These are phyloP conservation scores for Marmota monax DNA, from an alignment of 2,113 vertebrate genomes.

Conservation along the genomic window DNA sequence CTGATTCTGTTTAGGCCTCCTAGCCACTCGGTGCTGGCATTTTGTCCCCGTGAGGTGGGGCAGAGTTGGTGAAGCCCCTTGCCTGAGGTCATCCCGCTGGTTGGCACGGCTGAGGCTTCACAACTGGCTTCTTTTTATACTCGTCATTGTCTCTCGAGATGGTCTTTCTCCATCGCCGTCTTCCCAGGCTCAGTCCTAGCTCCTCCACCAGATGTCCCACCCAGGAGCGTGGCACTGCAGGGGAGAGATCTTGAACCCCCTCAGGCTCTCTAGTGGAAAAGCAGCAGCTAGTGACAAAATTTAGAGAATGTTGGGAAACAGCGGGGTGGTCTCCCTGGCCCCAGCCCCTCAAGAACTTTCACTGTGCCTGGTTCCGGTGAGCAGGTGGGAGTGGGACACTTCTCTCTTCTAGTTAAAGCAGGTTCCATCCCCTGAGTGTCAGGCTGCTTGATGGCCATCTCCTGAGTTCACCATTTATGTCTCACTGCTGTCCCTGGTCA, in stretches of 20 bases:
- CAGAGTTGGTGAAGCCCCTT: not conserved
- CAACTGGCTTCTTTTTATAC: not conserved
- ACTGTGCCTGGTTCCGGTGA: not conserved
- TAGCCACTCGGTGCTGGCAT: rapidly evolving
- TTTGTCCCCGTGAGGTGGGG: not conserved
- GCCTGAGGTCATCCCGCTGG: not conserved
- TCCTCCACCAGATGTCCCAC: not conserved
- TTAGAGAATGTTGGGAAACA: not conserved
- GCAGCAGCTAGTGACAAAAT: not conserved
- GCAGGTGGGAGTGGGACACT: not conserved
- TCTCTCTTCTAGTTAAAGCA: not conserved
- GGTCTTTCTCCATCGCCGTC: not conserved
- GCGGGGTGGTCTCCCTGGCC: not conserved
- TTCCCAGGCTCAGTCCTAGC: not conserved
- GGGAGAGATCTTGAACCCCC: not conserved
- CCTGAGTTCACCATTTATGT: not conserved
- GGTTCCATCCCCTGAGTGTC: not conserved
- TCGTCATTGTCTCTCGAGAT: not conserved
- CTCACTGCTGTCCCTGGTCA: not conserved
- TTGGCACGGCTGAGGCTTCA: rapidly evolving
- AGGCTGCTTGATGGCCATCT: not conserved
- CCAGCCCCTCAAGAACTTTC: not conserved
- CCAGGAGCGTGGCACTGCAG: not conserved
- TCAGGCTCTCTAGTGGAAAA: not conserved
- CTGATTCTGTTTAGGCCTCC: not conserved